Base-by-base conservation (phyloP, 2,888 invertebrate genomes). In the Criorhina ranunculi region DNA sequence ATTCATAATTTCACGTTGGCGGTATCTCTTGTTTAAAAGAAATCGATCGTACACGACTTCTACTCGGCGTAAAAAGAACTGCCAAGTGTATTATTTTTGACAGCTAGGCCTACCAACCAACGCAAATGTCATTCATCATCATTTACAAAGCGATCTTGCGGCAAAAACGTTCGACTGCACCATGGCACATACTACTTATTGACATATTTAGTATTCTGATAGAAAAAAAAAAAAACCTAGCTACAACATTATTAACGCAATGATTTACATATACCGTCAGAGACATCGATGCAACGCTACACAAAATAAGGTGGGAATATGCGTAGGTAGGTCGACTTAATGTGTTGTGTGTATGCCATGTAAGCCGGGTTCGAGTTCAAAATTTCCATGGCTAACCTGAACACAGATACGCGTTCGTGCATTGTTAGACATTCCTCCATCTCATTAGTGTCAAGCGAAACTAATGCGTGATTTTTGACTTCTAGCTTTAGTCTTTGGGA, bases 371-470 rank as follows among this genome's bases (percentile, higher is more conserved):
- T 67, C 37, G 37, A 53, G 31, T 46, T 70, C 24, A 11, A 57
- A 46, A 72, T 49, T 64, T 72, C 62, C 62, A 79, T 57, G 46
- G 17, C 46, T 70, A 31, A 33, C 35, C 53, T 35, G 17, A 55
- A 64, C 59, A 53, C 40, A 35, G 12, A 42, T 35, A 35, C 12
- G 37, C 24, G 37, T 12, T 37, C 24, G 64, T 24, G 31, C 57
- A 60, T 40, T 59, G 60, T 62, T 57, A 69, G 67, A 55, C 75
- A 80, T 80, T 80, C 80, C 42, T 80, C 80, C 80, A 80, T 80
- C 75, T 80, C 62, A 80, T 80, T 80, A 80, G 62, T 75, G 80
- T 80, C 80, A 80, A 75, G 67, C 31, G 29, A 42, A 69, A 69
- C 49, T 64, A 66, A 79, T 72, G 62, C 75, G 55, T 69, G 59